These are phyloP conservation scores for Triplophysa rosa DNA, from an alignment of 2,113 vertebrate genomes.

Conservation along the genomic window DNA sequence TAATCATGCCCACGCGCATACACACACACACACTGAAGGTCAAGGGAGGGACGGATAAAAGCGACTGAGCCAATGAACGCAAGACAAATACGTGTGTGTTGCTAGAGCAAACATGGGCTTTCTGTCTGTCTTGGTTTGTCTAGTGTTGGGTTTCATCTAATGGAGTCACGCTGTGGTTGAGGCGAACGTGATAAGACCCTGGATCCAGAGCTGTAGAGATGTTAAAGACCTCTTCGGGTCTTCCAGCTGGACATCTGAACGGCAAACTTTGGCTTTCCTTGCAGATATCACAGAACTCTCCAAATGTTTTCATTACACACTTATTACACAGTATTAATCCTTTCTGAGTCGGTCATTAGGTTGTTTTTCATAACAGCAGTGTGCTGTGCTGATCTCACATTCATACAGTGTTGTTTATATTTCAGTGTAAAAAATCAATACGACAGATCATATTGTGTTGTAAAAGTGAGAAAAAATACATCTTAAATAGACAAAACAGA, in stretches of 20 bases:
- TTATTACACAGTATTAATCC: background rate
- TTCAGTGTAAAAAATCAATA: background rate
- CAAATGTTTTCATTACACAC: conserved; percentile 9
- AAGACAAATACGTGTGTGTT: conserved; percentile 51
- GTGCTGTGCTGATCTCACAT: background rate
- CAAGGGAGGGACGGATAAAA: conserved; percentile 43
- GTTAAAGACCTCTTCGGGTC: too few relatives aligned
- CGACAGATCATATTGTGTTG: background rate
- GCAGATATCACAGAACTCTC: background rate
- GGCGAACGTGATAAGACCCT: conserved; percentile 15
- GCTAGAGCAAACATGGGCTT: conserved; percentile 46
- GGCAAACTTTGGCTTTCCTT: background rate
- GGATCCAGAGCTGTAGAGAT: background rate
- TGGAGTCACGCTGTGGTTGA: conserved; percentile 30
- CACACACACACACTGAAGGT: conserved; percentile 40
- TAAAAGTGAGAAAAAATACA: too few relatives aligned
- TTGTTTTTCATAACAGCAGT: conserved; percentile 26
- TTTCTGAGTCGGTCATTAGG: background rate
- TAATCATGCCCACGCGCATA: background rate
- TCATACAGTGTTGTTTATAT: background rate
- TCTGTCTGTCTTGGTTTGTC: conserved; percentile 27
- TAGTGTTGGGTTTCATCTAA: conserved; percentile 51
- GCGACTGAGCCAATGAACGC: conserved; percentile 33
- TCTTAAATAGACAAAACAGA: too few relatives aligned
- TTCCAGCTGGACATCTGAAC: too few relatives aligned